Percentiles rank a stretch among this genome's conserved stretches.
Evolutionary conservation across 2,113 vertebrate genomes (phyloP).

Genomic region (Oryzias melastigma): DNA sequence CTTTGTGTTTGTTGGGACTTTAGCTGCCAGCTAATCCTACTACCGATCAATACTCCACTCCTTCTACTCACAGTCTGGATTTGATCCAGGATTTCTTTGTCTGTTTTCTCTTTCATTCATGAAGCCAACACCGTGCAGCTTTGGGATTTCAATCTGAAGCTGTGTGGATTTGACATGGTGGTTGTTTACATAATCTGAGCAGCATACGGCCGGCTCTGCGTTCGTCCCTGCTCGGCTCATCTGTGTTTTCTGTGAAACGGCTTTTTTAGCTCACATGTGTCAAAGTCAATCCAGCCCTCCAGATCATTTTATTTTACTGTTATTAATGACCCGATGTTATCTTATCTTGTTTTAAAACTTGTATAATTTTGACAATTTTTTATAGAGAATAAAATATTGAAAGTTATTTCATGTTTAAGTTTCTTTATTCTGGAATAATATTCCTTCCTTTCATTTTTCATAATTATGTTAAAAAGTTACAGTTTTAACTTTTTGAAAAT

Average conservation of each 20-base stretch:
- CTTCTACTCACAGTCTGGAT: slow-evolving; percentile 37
- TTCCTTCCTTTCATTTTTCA: too few species aligned
- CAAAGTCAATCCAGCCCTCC: too few species aligned
- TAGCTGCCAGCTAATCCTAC: slow-evolving; percentile 49
- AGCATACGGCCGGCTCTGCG: not conserved
- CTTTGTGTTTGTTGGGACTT: slow-evolving; percentile 43
- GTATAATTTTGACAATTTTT: too few species aligned
- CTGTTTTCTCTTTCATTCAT: slow-evolving; percentile 30
- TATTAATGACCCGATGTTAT: too few species aligned
- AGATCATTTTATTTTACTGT: too few species aligned
- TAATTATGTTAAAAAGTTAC: too few species aligned
- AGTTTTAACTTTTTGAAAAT: too few species aligned
- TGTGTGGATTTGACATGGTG: slow-evolving; percentile 6
- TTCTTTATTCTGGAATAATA: too few species aligned
- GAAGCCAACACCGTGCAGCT: slow-evolving; percentile 20
- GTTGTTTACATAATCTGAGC: not conserved
- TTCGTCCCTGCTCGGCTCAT: slow-evolving; percentile 27
- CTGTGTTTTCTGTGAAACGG: slow-evolving; percentile 32
- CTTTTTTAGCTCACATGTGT: slow-evolving; percentile 15
- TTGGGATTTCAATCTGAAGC: slow-evolving; percentile 19
- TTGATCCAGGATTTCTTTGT: slow-evolving; percentile 42
- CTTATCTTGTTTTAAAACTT: too few species aligned
- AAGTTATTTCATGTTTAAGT: too few species aligned
- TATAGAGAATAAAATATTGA: too few species aligned
- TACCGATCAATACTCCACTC: slow-evolving; percentile 58